Conservation (phyloP, 2,797 vertebrate genomes). For the Cossypha caffra region DNA sequence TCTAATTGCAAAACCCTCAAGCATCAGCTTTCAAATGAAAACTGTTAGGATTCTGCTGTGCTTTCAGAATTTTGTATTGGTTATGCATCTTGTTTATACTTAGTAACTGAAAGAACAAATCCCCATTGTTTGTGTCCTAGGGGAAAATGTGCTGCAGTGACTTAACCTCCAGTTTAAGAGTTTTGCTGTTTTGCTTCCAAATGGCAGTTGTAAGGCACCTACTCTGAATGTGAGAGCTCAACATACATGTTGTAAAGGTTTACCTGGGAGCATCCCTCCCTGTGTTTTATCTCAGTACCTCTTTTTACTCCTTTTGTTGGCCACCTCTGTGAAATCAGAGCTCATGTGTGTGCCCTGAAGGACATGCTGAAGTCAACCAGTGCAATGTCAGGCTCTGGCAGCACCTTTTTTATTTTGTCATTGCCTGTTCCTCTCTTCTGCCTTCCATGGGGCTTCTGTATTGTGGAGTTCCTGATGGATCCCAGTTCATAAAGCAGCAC, state of each 20-base stretch:
- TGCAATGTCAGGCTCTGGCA: not conserved
- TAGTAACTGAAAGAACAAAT: not conserved
- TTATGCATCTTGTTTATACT: not conserved
- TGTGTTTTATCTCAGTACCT: not conserved
- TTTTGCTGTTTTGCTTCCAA: not conserved
- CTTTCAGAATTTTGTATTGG: not conserved
- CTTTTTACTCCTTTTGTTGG: not conserved
- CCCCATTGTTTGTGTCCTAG: not conserved
- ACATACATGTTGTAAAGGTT: fast-evolving
- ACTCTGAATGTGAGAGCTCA: not conserved
- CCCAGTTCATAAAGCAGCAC: fast-evolving
- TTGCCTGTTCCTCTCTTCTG: not conserved
- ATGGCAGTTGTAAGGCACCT: not conserved
- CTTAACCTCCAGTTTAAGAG: not conserved
- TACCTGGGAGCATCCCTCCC: not conserved
- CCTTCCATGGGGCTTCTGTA: not conserved
- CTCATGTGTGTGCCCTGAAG: not conserved
- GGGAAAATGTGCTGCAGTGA: not conserved
- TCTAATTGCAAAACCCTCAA: not conserved
- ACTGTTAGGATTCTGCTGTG: not conserved
- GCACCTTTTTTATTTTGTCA: not conserved
- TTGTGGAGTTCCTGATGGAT: not conserved
- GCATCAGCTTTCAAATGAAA: not conserved
- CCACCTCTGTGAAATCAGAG: not conserved
- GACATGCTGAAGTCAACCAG: not conserved